Evolutionary conservation across 2,797 vertebrate genomes (phyloP), one percentile per base, ranked within the genome.

Genomic region (Australoheros facetus): DNA sequence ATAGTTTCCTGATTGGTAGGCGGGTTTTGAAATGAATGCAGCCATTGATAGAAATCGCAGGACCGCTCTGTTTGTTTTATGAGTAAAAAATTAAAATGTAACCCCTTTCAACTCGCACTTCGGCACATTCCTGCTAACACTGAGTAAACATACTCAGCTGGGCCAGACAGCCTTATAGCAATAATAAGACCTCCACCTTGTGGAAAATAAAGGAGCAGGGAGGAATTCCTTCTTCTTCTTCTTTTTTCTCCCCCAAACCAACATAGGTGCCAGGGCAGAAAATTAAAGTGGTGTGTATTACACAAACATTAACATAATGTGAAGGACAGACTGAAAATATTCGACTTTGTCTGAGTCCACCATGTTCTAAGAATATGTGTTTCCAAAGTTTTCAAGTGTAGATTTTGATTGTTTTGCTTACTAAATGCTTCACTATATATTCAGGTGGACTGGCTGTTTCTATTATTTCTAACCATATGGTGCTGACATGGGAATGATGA

Each of bases 1-100:
- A 16, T 3, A 30, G 56, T 26, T 69, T 2, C 28, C 79, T 85
- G 88, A 91, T 90, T 91, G 87, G 89, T 73, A 83, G 88, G 85
- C 80, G 83, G 84, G 84, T 70, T 87, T 85, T 79, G 81, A 79
- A 76, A 90, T 94, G 92, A 95, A 95, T 94, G 82, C 90, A 89
- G 82, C 94, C 91, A 93, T 94, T 94, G 90, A 93, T 95, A 94
- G 94, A 95, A 95, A 83, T 83, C 45, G 66, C 82, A 82, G 84
- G 85, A 87, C 77, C 55, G 58, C 85, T 75, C 58, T 74, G 83
- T 95, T 93, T 94, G 87, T 91, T 94, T 93, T 86, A 91, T 88
- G 84, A 81, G 88, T 88, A 86, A 83, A 89, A 91, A 92, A 90
- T 88, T 73, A 71, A 92, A 92, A 93, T 77, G 80, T 83, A 82